phyloP scores from a whole-genome alignment of 2,797 vertebrate genomes.

The Serranus cabrilla region DNA sequence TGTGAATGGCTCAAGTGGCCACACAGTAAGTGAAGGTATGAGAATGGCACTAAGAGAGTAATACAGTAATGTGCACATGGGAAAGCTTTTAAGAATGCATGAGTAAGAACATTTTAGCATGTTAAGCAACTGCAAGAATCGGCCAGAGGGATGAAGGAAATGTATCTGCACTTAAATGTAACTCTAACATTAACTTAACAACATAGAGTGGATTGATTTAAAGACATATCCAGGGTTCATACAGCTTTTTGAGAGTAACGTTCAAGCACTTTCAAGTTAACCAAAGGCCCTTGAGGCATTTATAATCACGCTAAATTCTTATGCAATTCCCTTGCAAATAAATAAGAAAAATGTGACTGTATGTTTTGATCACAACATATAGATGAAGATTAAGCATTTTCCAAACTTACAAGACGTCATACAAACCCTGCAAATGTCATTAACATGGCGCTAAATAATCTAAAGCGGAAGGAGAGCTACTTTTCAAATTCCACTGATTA shows the following conservation, averaged over 20 bases:
- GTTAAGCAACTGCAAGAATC: slow-evolving; percentile 31
- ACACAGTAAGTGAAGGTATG: not conserved
- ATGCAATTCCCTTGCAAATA: too few relatives aligned
- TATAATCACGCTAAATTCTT: too few relatives aligned
- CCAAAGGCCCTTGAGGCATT: too few relatives aligned
- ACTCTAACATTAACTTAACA: slow-evolving; percentile 22
- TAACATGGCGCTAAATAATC: slow-evolving; percentile 23
- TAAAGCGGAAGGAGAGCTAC: slow-evolving; percentile 4
- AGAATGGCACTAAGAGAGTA: slow-evolving; percentile 27
- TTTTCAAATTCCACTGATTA: slow-evolving; percentile 30
- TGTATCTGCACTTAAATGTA: slow-evolving; percentile 23
- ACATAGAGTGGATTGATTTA: slow-evolving; percentile 10
- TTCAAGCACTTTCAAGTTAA: too few relatives aligned
- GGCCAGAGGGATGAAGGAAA: slow-evolving; percentile 14
- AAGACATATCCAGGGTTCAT: not conserved
- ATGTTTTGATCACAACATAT: too few relatives aligned
- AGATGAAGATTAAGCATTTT: too few relatives aligned
- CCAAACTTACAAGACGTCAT: too few relatives aligned
- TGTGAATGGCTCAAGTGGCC: slow-evolving; percentile 22
- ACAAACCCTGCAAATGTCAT: not conserved
- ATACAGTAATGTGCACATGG: slow-evolving; percentile 7
- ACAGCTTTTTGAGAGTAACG: too few relatives aligned
- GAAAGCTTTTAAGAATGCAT: slow-evolving; percentile 33
- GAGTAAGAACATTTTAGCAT: slow-evolving; percentile 28
- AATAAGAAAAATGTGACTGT: too few relatives aligned